These are phyloP conservation scores for Enteromius argenteus DNA, from an alignment of 2,797 vertebrate genomes.

Conservation along the genomic window DNA sequence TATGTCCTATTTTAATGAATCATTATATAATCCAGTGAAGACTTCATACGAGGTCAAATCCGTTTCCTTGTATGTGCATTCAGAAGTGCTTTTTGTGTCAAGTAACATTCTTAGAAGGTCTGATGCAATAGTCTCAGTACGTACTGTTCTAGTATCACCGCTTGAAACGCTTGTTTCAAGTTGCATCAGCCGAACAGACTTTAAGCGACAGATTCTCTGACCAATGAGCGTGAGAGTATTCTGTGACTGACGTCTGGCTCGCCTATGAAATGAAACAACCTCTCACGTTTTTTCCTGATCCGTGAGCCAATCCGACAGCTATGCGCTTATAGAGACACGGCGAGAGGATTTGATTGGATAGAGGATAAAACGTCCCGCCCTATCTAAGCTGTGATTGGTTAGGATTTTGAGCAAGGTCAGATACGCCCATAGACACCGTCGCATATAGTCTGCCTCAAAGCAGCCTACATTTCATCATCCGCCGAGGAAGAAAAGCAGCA, in stretches of 20 bases:
- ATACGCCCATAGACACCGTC: background rate
- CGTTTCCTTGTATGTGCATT: background rate
- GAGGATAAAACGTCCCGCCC: fast-evolving
- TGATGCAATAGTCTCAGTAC: conserved; percentile 75
- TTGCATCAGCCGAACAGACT: conserved; percentile 78
- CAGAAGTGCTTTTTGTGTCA: background rate
- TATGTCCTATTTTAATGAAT: too few relatives aligned
- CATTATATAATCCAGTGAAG: background rate
- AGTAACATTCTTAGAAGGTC: conserved; percentile 21
- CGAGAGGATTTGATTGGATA: conserved; percentile 64
- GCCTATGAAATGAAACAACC: conserved; percentile 53
- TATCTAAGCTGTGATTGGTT: conserved; percentile 66
- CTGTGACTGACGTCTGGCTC: conserved; percentile 45
- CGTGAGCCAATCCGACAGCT: conserved; percentile 56
- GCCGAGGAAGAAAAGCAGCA: background rate
- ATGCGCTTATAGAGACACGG: background rate
- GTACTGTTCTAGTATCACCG: conserved; percentile 5
- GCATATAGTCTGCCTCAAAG: conserved; percentile 58
- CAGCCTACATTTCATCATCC: conserved; percentile 26
- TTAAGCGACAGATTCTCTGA: conserved; percentile 50
- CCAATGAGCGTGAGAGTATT: conserved; percentile 57
- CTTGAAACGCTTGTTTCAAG: conserved; percentile 68
- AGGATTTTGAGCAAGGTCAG: fast-evolving
- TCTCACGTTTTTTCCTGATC: fast-evolving
- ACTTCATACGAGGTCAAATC: background rate